Evolutionary conservation across 1,140 invertebrate species (phyloP), one percentile per base, ranked within the genome.

Genomic region (Tribolium madens): DNA sequence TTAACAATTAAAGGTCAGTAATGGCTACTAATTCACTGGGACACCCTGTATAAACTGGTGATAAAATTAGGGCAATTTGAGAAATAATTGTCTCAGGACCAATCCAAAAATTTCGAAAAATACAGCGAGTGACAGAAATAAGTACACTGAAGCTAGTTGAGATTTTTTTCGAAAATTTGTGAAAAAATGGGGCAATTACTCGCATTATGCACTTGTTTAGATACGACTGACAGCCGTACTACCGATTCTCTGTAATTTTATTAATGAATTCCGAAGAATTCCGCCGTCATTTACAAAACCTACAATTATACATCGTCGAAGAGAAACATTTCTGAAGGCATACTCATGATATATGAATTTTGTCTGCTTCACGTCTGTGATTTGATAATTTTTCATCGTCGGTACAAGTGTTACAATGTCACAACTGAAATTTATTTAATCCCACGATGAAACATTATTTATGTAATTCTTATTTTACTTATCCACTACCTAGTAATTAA

Each of bases 311-410:
- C 36, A 70, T 71, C 73, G 60, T 68, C 73, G 73, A 75, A 68
- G 46, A 42, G 18, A 75, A 26, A 75, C n/a, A 73, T 64, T 75
- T 64, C 73, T 75, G 15, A 46, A 76, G 46, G 64, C 57, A 46
- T 15, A 70, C 13, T 21, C 36, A 70, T 77, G 76, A 77, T 77
- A 77, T 77, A 77, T 77, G 76, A 73, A 77, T 77, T 68, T 77
- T 36, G 69, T 71, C 71, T 50, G 46, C 21, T 31, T 50, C 15
- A 53, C 33, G 48, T 73, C 42, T 52, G 70, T 48, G 47, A 52
- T 50, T 50, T 52, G 46, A 73, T 48, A 71, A 46, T 73, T 50
- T 73, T 73, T 50, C n/a, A 47, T 48, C 21, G 9, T 50, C 7
- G 12, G 69, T 48, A n/a, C 69, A 21, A 21, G 70, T 72, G 50